Evolutionary conservation across 1,140 invertebrate genomes (phyloP).

Genomic region (Hyphantria cunea): DNA sequence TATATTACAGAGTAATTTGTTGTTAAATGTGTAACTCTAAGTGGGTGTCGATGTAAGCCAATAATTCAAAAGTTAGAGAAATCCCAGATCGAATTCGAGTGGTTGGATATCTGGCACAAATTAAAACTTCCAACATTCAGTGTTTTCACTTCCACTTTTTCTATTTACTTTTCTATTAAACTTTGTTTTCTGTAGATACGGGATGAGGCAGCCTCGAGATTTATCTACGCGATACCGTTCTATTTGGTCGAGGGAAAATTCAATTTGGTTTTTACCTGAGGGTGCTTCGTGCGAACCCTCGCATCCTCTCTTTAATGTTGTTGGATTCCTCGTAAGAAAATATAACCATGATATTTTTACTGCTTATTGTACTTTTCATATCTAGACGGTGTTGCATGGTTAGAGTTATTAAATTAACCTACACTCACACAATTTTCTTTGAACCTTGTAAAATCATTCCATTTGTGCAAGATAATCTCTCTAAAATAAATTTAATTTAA

Average conservation of each 20-base stretch:
- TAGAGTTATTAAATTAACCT: constrained; percentile 8
- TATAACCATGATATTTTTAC: constrained; percentile 45
- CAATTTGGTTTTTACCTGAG: constrained; percentile 76
- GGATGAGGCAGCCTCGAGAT: constrained; percentile 64
- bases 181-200: constrained; percentile 66
- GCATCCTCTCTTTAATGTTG: constrained; percentile 57
- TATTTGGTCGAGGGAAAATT: constrained; percentile 69
- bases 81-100: constrained; percentile 31
- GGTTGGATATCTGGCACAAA: constrained; percentile 48
- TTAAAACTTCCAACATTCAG: constrained; percentile 66
- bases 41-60: constrained; percentile 19
- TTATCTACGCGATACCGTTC: constrained; percentile 74
- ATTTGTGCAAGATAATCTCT: too few relatives aligned
- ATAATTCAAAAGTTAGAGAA: constrained; percentile 34
- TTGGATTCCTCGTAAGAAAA: constrained; percentile 46
- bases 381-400: constrained; percentile 3
- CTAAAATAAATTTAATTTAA: too few relatives aligned
- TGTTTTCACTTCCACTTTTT: constrained; percentile 68
- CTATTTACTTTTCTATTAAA: constrained; percentile 78
- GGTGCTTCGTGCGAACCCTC: constrained; percentile 52
- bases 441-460: too few relatives aligned
- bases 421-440: background rate
- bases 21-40: background rate
- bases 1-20: too few relatives aligned
- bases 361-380: constrained; percentile 34